Percentiles rank a stretch among this genome's conserved stretches.
phyloP scores from a whole-genome alignment of 2,797 vertebrate genomes.

The Crocodylus rhombifer region DNA sequence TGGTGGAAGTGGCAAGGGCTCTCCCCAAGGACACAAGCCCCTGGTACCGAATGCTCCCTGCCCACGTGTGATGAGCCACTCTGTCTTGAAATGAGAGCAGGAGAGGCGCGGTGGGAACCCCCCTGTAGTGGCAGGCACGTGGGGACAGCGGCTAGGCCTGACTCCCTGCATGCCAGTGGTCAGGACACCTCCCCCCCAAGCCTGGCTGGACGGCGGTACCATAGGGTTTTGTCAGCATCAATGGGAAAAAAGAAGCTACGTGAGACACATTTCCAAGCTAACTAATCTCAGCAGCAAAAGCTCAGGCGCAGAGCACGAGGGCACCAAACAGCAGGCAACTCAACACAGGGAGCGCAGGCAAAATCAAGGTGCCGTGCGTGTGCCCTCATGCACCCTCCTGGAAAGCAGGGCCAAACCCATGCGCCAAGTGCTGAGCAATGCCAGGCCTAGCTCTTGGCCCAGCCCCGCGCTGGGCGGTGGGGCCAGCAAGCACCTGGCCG shows the following conservation, averaged over 20 bases:
- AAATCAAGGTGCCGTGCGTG: no score
- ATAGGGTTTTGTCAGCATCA: no score
- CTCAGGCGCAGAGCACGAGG: no score
- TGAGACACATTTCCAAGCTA: no score
- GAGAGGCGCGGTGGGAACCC: background rate
- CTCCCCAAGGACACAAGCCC: background rate
- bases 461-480: rapidly evolving
- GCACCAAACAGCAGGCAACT: no score
- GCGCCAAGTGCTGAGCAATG: no score
- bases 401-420: no score
- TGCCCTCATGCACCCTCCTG: no score
- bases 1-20: background rate
- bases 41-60: background rate
- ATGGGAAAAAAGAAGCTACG: no score
- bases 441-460: rapidly evolving
- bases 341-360: no score
- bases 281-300: no score
- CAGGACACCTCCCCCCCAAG: background rate
- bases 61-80: background rate
- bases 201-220: rapidly evolving
- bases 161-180: rapidly evolving
- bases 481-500: background rate
- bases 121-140: rapidly evolving
- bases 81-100: background rate
- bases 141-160: rapidly evolving